Evolutionary conservation across 2,113 vertebrate species (phyloP).

Genomic region (Octodon degus): DNA sequence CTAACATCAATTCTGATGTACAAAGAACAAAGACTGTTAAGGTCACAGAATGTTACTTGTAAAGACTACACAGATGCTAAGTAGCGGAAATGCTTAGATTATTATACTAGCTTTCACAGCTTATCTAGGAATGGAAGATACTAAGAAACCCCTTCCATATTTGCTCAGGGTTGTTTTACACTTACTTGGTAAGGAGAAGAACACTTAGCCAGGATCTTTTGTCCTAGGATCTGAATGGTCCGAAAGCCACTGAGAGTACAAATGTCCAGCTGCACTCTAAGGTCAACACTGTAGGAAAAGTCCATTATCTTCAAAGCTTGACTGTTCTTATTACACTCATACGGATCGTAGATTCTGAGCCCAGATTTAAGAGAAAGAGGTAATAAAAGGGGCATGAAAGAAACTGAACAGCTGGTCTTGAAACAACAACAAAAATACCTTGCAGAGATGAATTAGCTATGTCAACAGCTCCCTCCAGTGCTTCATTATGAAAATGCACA

Average conservation of each 20-base stretch:
- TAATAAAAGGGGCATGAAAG: conserved; percentile 29
- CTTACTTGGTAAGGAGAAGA: conserved; percentile 90
- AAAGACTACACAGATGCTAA: background rate
- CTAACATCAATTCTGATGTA: background rate
- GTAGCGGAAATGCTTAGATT: background rate
- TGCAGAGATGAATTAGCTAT: conserved; percentile 62
- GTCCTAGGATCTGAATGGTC: conserved; percentile 84
- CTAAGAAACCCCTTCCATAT: conserved; percentile 43
- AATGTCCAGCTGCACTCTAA: conserved; percentile 83
- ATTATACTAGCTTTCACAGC: conserved; percentile 21
- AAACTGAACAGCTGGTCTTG: conserved; percentile 55
- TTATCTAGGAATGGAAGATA: background rate
- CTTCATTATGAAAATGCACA: conserved; percentile 73
- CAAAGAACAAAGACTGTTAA: background rate
- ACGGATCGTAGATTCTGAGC: conserved; percentile 83
- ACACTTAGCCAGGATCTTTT: conserved; percentile 86
- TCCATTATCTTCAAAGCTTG: conserved; percentile 88
- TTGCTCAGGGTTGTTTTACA: conserved; percentile 24
- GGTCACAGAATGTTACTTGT: conserved; percentile 18
- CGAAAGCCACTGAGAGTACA: conserved; percentile 84
- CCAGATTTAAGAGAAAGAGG: conserved; percentile 74
- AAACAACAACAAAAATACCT: background rate
- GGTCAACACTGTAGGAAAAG: conserved; percentile 91
- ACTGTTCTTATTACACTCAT: conserved; percentile 74
- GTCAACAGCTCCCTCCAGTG: conserved; percentile 84